Evolutionary conservation across 2,797 vertebrate species (phyloP), one percentile per base, ranked within the genome.

Genomic region (Hoplostethus mediterraneus): DNA sequence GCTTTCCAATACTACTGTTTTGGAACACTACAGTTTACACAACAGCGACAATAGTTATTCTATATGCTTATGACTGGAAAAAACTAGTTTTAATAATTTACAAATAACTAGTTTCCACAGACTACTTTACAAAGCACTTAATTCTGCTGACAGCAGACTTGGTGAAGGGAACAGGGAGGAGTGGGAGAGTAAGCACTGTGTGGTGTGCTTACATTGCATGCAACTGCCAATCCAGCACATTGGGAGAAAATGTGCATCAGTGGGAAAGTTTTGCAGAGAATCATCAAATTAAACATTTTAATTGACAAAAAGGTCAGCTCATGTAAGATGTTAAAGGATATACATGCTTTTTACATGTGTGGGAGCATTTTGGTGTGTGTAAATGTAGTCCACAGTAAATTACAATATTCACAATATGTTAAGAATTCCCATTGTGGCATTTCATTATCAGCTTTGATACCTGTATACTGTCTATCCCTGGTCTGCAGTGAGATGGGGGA

Each of bases 401-500:
- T 38, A 44, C 11, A 25, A 21, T 52, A n/a, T 52, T 21, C 10
- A 28, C 28, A 2, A 28, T 28, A 28, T 28, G 28, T 28, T 28
- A 8, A 53, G 7, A 53, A 14, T 31, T 31, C 28, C 53, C 11
- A 31, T 55, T 16, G n/a, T 4, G 53, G 14, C 28, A 81, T 59
- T 38, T 40, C n/a, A 51, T 66, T 14, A 75, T 61, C 55, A 21
- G 51, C 55, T 75, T 17, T 53, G 14, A 70, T 63, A 31, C n/a
- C 11, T 13, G 14, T 2, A 40, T 13, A 62, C 13, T 48, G 63
- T n/a, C 53, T 58, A 73, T 16, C 36, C 16, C 10, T 25, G 44
- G 21, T 51, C 63, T 61, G 44, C 49, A 64, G 11, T 40, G 63
- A 79, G 17, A 45, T 33, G 65, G 53, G 14, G 68, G 42, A 75